phyloP scores from a whole-genome alignment of 2,113 vertebrate genomes.

The Rattus rattus region DNA sequence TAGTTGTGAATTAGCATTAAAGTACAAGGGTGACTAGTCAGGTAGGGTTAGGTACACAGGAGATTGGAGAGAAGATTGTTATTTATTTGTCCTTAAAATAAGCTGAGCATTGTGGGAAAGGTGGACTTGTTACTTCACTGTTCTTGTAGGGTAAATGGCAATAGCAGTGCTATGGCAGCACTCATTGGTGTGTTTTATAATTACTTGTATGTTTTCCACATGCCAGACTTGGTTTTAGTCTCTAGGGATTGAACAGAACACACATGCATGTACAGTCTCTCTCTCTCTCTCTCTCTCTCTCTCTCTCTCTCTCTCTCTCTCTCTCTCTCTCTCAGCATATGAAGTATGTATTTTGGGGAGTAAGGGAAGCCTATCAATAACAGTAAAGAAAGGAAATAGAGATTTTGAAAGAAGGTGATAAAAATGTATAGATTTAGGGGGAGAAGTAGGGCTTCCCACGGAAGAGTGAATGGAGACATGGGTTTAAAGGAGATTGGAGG shows the following conservation, averaged over 20 bases:
- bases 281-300: too few species aligned
- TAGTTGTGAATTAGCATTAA: constrained; percentile 50
- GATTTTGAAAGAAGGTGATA: not conserved
- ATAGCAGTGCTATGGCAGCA: not conserved
- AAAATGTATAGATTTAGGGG: not conserved
- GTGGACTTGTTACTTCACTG: not conserved
- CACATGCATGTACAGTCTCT: too few species aligned
- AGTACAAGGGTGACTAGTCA: not conserved
- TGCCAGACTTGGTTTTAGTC: not conserved
- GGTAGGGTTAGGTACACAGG: not conserved
- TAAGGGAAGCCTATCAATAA: not conserved
- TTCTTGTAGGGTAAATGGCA: not conserved
- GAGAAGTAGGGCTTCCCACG: not conserved
- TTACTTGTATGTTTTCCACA: not conserved
- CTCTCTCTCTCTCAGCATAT: not conserved
- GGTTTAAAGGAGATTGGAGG: not conserved
- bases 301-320: too few species aligned
- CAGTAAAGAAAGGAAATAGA: not conserved
- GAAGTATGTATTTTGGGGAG: not conserved
- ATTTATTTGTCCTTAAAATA: constrained; percentile 40
- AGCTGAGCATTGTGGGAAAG: not conserved
- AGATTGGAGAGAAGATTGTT: not conserved
- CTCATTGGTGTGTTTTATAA: not conserved
- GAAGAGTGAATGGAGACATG: not conserved
- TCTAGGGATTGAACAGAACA: not conserved